These are phyloP conservation scores for Trichogramma evanescens DNA, from an alignment of 2,888 invertebrate species.

Conservation along the genomic window DNA sequence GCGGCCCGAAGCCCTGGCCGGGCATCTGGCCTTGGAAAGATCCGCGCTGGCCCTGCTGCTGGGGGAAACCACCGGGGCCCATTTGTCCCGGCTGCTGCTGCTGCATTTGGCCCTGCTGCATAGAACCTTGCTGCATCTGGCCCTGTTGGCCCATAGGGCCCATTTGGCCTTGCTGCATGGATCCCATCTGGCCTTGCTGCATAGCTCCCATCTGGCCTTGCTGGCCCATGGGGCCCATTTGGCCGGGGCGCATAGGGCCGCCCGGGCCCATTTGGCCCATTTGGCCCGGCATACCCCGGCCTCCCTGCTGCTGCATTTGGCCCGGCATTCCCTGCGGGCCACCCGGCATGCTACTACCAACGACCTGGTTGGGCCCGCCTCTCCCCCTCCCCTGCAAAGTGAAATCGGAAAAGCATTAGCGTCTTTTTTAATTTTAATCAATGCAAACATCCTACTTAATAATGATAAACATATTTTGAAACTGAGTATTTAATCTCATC, in stretches of 20 bases:
- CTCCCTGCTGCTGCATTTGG: constrained; percentile 37
- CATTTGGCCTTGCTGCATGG: neutral
- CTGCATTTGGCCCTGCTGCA: constrained; percentile 35
- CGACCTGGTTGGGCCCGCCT: constrained; percentile 54
- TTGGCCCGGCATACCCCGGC: neutral
- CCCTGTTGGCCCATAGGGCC: neutral
- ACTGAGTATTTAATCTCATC: no score
- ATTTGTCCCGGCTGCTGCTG: constrained; percentile 30
- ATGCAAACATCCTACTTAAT: no score
- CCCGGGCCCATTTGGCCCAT: constrained; percentile 17
- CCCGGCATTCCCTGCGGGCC: constrained; percentile 43
- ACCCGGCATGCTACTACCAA: constrained; percentile 60
- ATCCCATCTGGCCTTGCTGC: constrained; percentile 18
- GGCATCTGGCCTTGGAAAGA: constrained; percentile 40
- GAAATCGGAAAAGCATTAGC: constrained; percentile 2
- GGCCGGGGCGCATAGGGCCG: neutral
- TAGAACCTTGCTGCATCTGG: neutral
- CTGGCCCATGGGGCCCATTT: neutral
- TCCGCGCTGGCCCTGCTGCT: constrained; percentile 29
- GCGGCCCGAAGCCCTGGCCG: constrained; percentile 36
- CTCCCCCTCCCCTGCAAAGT: constrained; percentile 55
- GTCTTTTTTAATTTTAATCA: neutral
- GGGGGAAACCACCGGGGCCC: constrained; percentile 23
- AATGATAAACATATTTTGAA: no score
- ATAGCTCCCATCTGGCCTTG: constrained; percentile 11